A percentile compares a stretch with the other conserved stretches of the same genome.
Evolutionary conservation across 2,888 invertebrate species (phyloP).

Genomic region (Oscheius myriophilus): DNA sequence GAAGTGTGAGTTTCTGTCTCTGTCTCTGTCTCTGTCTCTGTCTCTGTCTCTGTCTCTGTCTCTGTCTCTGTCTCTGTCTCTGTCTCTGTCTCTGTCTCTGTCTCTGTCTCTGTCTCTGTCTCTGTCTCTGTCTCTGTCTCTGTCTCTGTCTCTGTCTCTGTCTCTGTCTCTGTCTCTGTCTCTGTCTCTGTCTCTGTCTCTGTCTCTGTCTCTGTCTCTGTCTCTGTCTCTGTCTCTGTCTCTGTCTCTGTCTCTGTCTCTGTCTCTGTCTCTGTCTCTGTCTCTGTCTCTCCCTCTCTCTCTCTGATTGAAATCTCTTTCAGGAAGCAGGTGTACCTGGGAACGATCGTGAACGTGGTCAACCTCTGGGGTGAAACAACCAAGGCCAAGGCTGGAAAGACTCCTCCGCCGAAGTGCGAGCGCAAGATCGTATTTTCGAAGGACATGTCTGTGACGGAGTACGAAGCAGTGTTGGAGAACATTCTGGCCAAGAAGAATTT

Average conservation of each 20-base stretch:
- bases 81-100: neutral
- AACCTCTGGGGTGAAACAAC: neutral
- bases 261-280: neutral
- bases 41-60: neutral
- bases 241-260: neutral
- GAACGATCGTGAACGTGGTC: slow-evolving; percentile 2
- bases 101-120: no score
- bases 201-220: neutral
- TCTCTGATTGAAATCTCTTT: no score
- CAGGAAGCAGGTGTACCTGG: neutral
- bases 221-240: no score
- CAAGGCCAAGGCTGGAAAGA: neutral
- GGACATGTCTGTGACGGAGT: neutral
- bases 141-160: neutral
- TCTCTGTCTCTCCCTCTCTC: no score
- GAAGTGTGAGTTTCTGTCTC: neutral
- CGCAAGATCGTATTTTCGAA: neutral
- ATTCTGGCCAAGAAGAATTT: neutral
- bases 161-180: neutral
- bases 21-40: no score
- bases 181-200: neutral
- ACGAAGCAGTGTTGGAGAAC: neutral
- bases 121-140: neutral
- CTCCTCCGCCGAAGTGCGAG: neutral
- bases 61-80: neutral